Evolutionary conservation across 2,113 vertebrate genomes (phyloP), one percentile per base, ranked within the genome.

Genomic region (Ascaphus truei): DNA sequence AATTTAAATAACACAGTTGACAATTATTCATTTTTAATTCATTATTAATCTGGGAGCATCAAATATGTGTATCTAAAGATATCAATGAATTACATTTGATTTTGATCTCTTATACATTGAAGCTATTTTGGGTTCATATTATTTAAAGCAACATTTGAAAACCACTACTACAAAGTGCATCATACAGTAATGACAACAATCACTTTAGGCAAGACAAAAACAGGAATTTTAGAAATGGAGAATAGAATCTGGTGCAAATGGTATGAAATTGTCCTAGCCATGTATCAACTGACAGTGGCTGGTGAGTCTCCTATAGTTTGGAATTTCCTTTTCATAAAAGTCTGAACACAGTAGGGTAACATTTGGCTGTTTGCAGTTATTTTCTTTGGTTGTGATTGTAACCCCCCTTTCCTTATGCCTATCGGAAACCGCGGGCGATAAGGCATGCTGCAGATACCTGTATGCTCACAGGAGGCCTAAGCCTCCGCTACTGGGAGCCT

Each of bases 51-150:
- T 63, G 13, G 1, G 48, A 6, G 16, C 51, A 63, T 25, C 31
- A 30, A 63, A 37, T 51, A 51, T 34, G n/a, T n/a, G n/a, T n/a
- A n/a, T n/a, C n/a, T n/a, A n/a, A n/a, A n/a, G n/a, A n/a, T n/a
- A 63, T 63, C 48, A 63, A 48, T 15, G 34, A 48, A 51, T 34
- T 63, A 26, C 26, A 43, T 63, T 51, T 63, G 30, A 63, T 63
- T n/a, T 18, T 63, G 29, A 63, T 15, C 10, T 47, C 9, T 43
- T 61, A 26, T 22, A 63, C 45, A 36, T 51, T 51, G 61, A 7
- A 63, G 47, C 22, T 63, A 63, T 63, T 51, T 51, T 16, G 3
- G 31, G 20, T 10, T 4, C 33, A 29, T 34, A 16, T 51, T 25
- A 37, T 51, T 51, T 27, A 26, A 36, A 63, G 48, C 7, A 51